These are phyloP conservation scores for Cyrtodaria siliqua DNA, from an alignment of 2,888 invertebrate species.

Conservation along the genomic window DNA sequence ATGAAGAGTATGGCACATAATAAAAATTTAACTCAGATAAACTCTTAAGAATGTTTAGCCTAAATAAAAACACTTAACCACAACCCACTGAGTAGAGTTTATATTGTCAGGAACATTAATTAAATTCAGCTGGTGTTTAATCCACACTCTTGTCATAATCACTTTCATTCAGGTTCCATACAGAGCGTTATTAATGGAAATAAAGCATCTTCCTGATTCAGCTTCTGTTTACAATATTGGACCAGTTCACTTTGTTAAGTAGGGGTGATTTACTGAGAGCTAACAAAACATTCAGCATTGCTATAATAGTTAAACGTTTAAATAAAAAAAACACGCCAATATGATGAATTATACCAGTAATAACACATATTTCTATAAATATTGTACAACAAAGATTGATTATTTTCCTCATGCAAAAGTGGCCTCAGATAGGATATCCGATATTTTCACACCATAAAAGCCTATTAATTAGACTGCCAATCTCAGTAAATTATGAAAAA, in stretches of 20 bases:
- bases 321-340: too few species aligned
- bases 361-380: too few species aligned
- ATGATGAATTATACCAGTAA: too few species aligned
- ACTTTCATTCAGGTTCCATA: conserved; percentile 26
- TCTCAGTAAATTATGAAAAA: conserved; percentile 20
- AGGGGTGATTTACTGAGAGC: too few species aligned
- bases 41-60: too few species aligned
- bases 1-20: too few species aligned
- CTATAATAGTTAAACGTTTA: background rate
- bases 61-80: conserved; percentile 16
- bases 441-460: too few species aligned
- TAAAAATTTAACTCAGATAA: too few species aligned
- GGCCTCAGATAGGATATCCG: too few species aligned
- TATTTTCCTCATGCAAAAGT: too few species aligned
- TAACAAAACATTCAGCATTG: too few species aligned
- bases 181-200: conserved; percentile 44
- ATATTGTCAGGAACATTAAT: conserved; percentile 27
- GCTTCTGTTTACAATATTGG: conserved; percentile 45
- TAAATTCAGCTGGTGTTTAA: conserved; percentile 53
- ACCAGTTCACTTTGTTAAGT: conserved; percentile 13
- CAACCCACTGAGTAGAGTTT: conserved; percentile 4
- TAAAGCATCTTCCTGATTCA: conserved; percentile 44
- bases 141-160: conserved; percentile 25
- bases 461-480: conserved; percentile 13
- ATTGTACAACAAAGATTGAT: too few species aligned